phyloP scores from a whole-genome alignment of 2,113 vertebrate species.

The Tiliqua scincoides region DNA sequence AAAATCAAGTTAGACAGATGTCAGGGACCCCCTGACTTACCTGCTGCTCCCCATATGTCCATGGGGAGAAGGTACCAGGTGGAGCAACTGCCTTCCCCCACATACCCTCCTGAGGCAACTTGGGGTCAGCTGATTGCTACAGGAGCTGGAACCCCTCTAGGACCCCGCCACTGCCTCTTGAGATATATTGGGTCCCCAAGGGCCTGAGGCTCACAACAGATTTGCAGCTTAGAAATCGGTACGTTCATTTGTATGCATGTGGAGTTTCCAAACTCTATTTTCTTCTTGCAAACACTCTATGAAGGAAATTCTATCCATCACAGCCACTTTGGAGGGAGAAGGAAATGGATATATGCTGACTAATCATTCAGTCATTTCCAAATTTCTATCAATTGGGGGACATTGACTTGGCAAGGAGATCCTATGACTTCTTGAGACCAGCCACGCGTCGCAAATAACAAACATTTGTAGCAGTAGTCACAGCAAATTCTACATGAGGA shows the following conservation, averaged over 20 bases:
- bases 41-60: too few relatives aligned
- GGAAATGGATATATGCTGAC: background rate
- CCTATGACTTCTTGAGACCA: background rate
- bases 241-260: background rate
- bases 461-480: conserved; percentile 9
- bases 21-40: too few relatives aligned
- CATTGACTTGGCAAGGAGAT: background rate
- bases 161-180: too few relatives aligned
- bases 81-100: too few relatives aligned
- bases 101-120: too few relatives aligned
- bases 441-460: conserved; percentile 26
- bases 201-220: too few relatives aligned
- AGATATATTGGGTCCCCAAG: too few relatives aligned
- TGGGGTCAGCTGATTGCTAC: too few relatives aligned
- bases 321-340: background rate
- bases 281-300: background rate
- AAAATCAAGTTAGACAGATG: background rate
- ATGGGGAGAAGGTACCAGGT: too few relatives aligned
- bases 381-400: conserved; percentile 5
- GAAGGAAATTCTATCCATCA: conserved; percentile 1
- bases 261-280: background rate
- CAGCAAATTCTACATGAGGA: conserved; percentile 30
- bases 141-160: too few relatives aligned
- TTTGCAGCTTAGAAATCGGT: background rate
- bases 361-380: background rate